phyloP scores from a whole-genome alignment of 2,888 invertebrate species.

The Cyaniris semiargus region DNA sequence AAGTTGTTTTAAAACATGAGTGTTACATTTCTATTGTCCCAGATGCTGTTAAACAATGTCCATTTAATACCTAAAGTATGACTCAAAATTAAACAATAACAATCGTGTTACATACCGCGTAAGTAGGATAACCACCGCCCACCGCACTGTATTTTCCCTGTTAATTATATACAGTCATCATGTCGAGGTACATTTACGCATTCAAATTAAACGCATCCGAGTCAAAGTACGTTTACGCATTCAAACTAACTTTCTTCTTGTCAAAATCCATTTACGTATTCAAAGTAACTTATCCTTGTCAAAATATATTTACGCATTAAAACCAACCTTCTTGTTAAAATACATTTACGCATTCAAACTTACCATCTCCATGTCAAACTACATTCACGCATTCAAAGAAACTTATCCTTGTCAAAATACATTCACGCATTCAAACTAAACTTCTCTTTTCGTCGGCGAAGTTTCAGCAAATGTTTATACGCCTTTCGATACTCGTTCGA shows the following conservation, averaged over 20 bases:
- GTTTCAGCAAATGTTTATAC: slow-evolving; percentile 86
- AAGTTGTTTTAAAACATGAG: too few relatives aligned
- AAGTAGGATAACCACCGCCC: background rate
- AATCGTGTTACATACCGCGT: background rate
- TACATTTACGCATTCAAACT: too few relatives aligned
- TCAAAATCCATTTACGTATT: too few relatives aligned
- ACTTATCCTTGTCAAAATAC: background rate
- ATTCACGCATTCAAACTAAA: background rate
- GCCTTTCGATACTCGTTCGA: slow-evolving; percentile 94
- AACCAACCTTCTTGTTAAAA: too few relatives aligned
- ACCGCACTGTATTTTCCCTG: background rate
- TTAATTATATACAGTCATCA: background rate
- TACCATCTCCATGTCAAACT: too few relatives aligned
- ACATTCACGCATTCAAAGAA: too few relatives aligned
- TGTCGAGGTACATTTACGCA: background rate
- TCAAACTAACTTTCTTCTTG: too few relatives aligned
- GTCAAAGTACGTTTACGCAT: background rate
- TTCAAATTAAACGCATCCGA: slow-evolving; percentile 38
- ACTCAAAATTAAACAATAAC: background rate
- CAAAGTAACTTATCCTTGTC: too few relatives aligned
- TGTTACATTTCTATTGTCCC: background rate
- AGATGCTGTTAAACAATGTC: background rate
- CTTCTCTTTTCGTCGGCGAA: slow-evolving; percentile 62
- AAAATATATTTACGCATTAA: too few relatives aligned
- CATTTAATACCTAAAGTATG: background rate